Evolutionary conservation across 1,140 invertebrate species (phyloP), one percentile per base, ranked within the genome.

Genomic region (Drosophila prosaltans): DNA sequence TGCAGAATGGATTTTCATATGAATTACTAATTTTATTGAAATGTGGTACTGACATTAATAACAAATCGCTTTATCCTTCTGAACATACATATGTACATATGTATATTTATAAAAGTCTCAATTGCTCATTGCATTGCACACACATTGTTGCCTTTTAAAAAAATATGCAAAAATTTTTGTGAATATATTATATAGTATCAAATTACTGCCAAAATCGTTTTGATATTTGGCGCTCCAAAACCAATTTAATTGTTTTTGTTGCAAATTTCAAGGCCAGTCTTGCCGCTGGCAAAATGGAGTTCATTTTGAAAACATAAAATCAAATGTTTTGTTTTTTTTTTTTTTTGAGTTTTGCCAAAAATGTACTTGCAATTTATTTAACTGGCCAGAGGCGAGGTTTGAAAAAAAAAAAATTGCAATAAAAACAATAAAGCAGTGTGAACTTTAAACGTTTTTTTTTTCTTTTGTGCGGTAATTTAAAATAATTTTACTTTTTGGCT

Each of bases 201-300:
- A 24, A 51, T 51, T 51, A 51, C 45, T 51, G 21, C 21, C 21
- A 51, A 26, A 26, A 7, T 32, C 24, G 30, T 63, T 72, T 74
- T 58, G 60, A 30, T 43, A 67, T 80, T 77, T 43, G 65, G 48
- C 65, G 26, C 16, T 30, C 26, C 26, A 11, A 24, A 40, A 51
- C 16, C 16, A 30, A 39, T 39, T 58, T 58, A n/a, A 64, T 62
- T 76, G 81, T 84, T 69, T 65, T 36, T 36, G 32, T 36, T 69
- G 79, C 82, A 54, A 81, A 67, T 88, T 74, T 85, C 80, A 88
- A 86, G 86, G 70, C 60, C 65, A 65, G 63, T 74, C 55, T 51
- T 51, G 45, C 66, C 58, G 48, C 58, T 76, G 72, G 69, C 82
- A 78, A 51, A 64, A 28, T 72, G 59, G 67, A 80, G 83, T 86